A percentile compares a stretch with the other conserved stretches of the same genome.
Conservation (phyloP, 2,797 vertebrate species). For the Botia almorhae region DNA sequence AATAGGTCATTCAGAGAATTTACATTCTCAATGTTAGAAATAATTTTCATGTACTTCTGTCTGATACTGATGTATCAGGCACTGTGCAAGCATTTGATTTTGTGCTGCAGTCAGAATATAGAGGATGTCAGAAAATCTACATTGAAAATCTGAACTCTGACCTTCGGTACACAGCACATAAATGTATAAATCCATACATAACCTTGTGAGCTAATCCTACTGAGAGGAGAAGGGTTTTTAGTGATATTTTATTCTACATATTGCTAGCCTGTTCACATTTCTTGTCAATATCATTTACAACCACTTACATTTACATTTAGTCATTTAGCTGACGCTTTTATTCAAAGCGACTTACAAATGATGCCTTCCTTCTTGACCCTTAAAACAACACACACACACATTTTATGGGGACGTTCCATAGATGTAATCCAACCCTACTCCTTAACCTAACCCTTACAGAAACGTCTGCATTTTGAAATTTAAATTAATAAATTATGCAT, state of each 20-base stretch:
- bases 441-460: not conserved
- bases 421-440: too few species aligned
- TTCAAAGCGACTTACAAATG: too few species aligned
- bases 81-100: slow-evolving; percentile 14
- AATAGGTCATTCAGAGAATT: slow-evolving; percentile 17
- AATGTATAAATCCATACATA: not conserved
- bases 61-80: not conserved
- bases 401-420: too few species aligned
- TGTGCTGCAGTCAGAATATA: not conserved
- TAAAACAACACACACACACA: not conserved
- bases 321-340: too few species aligned
- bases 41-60: not conserved
- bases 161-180: not conserved
- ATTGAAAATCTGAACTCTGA: not conserved
- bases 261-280: not conserved
- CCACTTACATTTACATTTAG: too few species aligned
- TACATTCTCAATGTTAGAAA: slow-evolving; percentile 14
- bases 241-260: not conserved
- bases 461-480: not conserved
- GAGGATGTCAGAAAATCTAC: not conserved
- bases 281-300: too few species aligned
- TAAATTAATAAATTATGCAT: not conserved
- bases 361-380: too few species aligned
- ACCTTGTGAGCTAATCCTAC: not conserved
- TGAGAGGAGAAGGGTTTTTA: not conserved